These are phyloP conservation scores for Rhynchophorus ferrugineus DNA, from an alignment of 1,140 invertebrate genomes.

Conservation along the genomic window DNA sequence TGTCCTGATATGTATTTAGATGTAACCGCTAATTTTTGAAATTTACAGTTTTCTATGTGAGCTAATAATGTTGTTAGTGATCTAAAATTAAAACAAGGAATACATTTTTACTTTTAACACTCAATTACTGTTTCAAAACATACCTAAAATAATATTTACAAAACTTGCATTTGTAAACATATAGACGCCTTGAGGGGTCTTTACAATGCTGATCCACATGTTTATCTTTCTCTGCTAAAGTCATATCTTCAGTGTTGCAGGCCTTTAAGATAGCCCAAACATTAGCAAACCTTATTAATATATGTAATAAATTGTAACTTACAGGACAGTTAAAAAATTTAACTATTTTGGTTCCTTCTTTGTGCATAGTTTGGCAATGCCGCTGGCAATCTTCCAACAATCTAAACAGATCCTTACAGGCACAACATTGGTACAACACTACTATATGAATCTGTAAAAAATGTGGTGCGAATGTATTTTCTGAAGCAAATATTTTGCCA, in stretches of 20 bases:
- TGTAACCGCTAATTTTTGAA: conserved; percentile 2
- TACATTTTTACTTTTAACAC: too few species aligned
- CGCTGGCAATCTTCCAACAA: conserved; percentile 1
- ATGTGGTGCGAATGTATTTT: conserved; percentile 41
- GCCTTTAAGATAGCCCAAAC: conserved; percentile 3
- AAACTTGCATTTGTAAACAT: conserved; percentile 33
- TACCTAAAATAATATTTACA: conserved; percentile 33
- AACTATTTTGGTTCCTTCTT: not conserved
- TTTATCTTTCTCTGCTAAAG: conserved; percentile 2
- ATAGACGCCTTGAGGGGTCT: conserved; percentile 26
- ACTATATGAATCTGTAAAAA: conserved; percentile 42
- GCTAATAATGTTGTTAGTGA: conserved; percentile 30
- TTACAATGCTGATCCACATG: conserved; percentile 29
- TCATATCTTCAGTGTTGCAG: conserved; percentile 9
- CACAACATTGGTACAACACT: conserved; percentile 28
- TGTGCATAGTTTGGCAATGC: conserved; percentile 3
- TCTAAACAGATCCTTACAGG: conserved; percentile 19
- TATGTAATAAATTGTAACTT: not conserved
- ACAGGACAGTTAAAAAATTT: conserved; percentile 11
- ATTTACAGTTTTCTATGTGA: conserved; percentile 20
- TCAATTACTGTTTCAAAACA: too few species aligned
- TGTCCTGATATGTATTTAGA: conserved; percentile 15
- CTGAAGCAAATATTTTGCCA: conserved; percentile 38
- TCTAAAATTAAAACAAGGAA: conserved; percentile 3
- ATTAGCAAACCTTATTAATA: not conserved